phyloP scores from a whole-genome alignment of 2,113 vertebrate species.

The Azemiops feae region DNA sequence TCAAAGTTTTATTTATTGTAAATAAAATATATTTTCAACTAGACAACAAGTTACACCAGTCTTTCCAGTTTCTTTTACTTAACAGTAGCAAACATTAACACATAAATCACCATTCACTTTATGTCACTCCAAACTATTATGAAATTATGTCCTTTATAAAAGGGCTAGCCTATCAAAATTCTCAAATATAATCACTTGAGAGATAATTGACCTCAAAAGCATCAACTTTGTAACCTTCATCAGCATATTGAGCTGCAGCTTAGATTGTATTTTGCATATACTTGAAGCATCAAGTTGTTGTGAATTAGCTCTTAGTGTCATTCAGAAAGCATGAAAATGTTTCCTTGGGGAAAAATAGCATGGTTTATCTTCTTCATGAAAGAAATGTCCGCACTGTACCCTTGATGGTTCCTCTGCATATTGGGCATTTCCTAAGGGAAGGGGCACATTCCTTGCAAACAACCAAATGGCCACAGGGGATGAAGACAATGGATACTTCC shows the following conservation, averaged over 20 bases:
- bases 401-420: constrained; percentile 81
- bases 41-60: background rate
- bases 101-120: background rate
- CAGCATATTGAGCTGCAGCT: background rate
- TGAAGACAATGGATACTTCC: constrained; percentile 84
- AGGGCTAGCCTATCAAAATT: background rate
- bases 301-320: background rate
- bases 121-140: background rate
- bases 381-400: constrained; percentile 84
- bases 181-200: background rate
- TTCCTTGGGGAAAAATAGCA: background rate
- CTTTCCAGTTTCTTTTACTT: background rate
- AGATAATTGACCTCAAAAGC: background rate
- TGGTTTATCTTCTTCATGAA: constrained; percentile 59
- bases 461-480: constrained; percentile 83
- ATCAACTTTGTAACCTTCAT: background rate
- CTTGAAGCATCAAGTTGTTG: background rate
- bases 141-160: background rate
- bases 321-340: background rate
- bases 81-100: background rate
- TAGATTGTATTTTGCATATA: background rate
- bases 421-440: constrained; percentile 81
- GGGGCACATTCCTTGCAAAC: constrained; percentile 84
- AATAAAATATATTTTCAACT: background rate
- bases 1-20: background rate